Base-by-base conservation (phyloP, 2,113 vertebrate species). In the Grus americana region DNA sequence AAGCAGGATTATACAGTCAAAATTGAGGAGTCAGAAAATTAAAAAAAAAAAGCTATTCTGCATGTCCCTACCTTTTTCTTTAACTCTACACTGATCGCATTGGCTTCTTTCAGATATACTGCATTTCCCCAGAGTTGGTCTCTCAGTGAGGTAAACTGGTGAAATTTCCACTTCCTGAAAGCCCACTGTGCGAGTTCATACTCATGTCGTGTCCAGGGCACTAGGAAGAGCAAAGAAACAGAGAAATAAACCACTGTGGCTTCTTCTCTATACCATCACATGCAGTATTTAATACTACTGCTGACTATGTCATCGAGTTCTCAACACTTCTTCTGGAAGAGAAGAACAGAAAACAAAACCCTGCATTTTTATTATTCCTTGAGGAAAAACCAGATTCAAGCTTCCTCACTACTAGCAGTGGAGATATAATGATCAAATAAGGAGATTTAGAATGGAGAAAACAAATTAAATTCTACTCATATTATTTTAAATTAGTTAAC, bases 111-210 rank as follows among this genome's bases (percentile, higher is more conserved):
- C 86, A 99, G 98, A 93, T 99, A 99, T 0, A 99, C 99, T 0
- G 99, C 99, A 71, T 99, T 99, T 59, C 99, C 99, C 99, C 99
- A 99, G 86, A 99, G 98, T 30, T 99, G 98, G 95, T 99, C 99
- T 80, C 99, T 97, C 72, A 99, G 97, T 0, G 99, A 99, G 82
- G 99, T 99, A 85, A 99, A 99, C 97, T 99, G 99, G 92, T 99
- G 99, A 92, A 98, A 99, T 76, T 99, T 98, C 99, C 99, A 99
- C 80, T 99, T 99, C 91, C 99, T 99, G 97, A 99, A 99, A 86
- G 99, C 99, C 99, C 99, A 99, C 30, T 99, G 99, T 30, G 99
- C 99, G 2, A 99, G 96, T 70, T 99, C 99, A 20, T 98, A 99
- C 79, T 99, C 99, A 18, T 99, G 99, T 89, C 99, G 99, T 50